phyloP scores from a whole-genome alignment of 2,113 vertebrate species.

The Myocastor coypus region DNA sequence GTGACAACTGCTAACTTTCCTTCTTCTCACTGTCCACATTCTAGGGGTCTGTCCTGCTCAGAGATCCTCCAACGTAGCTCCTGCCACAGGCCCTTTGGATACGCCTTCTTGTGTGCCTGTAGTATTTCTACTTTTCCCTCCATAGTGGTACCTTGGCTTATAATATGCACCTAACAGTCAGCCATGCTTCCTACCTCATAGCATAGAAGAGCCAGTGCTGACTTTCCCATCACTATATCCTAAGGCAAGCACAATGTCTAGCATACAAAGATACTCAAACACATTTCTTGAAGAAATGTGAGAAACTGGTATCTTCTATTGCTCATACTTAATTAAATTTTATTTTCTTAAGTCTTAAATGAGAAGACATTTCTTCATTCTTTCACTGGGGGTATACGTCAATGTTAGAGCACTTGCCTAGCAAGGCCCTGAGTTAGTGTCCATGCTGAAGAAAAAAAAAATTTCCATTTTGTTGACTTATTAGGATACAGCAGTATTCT shows the following conservation, averaged over 20 bases:
- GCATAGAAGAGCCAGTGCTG: background rate
- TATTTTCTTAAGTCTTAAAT: constrained; percentile 19
- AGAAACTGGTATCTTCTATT: background rate
- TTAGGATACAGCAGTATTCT: background rate
- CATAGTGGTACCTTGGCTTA: background rate
- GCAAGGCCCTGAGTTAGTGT: background rate
- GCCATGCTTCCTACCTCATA: background rate
- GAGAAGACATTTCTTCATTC: background rate
- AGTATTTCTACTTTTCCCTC: background rate
- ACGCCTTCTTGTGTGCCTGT: background rate
- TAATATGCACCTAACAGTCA: background rate
- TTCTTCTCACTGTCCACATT: background rate
- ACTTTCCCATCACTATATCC: background rate
- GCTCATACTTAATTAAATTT: background rate
- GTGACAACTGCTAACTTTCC: background rate
- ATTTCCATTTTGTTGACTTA: background rate
- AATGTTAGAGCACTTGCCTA: background rate
- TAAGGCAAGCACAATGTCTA: background rate
- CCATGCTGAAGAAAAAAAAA: background rate
- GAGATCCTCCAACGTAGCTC: background rate
- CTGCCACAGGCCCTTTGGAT: background rate
- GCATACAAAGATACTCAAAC: background rate
- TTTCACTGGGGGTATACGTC: background rate
- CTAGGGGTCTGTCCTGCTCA: background rate
- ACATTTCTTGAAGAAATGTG: background rate